Evolutionary conservation across 2,113 vertebrate species (phyloP), one percentile per base, ranked within the genome.

Genomic region (Gymnogyps californianus): DNA sequence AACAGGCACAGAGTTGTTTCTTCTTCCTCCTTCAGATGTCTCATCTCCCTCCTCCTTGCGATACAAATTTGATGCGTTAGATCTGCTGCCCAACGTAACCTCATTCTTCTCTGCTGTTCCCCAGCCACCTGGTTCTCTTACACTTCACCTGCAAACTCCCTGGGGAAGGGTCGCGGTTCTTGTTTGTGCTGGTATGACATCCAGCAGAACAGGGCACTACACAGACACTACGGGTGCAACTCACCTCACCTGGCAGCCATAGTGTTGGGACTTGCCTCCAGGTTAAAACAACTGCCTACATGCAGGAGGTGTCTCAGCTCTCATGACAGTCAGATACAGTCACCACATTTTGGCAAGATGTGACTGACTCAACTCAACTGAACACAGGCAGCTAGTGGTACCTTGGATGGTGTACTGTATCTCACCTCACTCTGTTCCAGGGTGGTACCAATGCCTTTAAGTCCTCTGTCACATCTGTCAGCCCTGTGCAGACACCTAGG

Each of bases 151-250:
- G 47, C 17, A 58, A 22, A 34, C 34, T 29, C 70, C 10, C 17
- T 13, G 34, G 20, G 20, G 16, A 89, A 67, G 61, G 47, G 29
- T 10, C 11, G 1, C 3, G 2, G 51, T n/a, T 77, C 72, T 25
- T 16, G 21, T 10, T 52, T 49, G 40, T 29, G 69, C 36, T 49
- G 74, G 44, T 75, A 28, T n/a, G 55, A 46, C 34, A 34, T 2
- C 9, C 46, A 71, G 47, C 22, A 79, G 38, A 69, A 34, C 34
- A 57, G 32, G 19, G 44, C 77, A 66, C 52, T 47, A 29, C 2
- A 8, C 31, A 55, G 38, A 40, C n/a, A 36, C 46, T 9, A 34
- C 0, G 0, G 8, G 32, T 16, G 21, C 55, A 62, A 13, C 19
- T 34, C 2, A 7, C n/a, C 42, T 69, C 57, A 69, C n/a, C 49